phyloP scores from a whole-genome alignment of 2,888 invertebrate species.

The Perithous albicinctus region DNA sequence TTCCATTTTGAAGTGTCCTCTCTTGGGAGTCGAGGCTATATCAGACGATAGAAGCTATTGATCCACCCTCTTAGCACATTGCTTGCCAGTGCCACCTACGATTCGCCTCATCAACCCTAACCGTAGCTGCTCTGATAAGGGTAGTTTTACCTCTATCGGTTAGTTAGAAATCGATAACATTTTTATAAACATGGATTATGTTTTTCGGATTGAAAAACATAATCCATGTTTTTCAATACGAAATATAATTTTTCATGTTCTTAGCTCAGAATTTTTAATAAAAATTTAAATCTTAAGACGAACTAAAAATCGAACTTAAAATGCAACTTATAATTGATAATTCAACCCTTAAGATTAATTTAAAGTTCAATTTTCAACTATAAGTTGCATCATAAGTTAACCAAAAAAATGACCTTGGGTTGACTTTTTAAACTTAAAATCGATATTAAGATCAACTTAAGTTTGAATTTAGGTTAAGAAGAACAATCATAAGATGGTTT shows the following conservation, averaged over 20 bases:
- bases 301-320: too few species aligned
- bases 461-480: too few species aligned
- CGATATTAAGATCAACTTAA: too few species aligned
- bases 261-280: too few species aligned
- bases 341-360: too few species aligned
- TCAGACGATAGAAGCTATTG: constrained; percentile 74
- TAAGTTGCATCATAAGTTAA: too few species aligned
- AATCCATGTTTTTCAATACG: background rate
- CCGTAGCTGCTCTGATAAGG: constrained; percentile 54
- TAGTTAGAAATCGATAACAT: constrained; percentile 65
- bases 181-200: background rate
- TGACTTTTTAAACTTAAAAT: too few species aligned
- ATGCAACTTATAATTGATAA: too few species aligned
- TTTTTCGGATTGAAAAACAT: background rate
- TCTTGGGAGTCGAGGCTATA: constrained; percentile 65
- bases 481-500: too few species aligned
- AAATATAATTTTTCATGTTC: background rate
- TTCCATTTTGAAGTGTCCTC: constrained; percentile 78
- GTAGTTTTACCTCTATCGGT: constrained; percentile 66
- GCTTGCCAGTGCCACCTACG: constrained; percentile 80
- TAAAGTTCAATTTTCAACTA: too few species aligned
- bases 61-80: constrained; percentile 69
- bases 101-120: constrained; percentile 67
- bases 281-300: too few species aligned
- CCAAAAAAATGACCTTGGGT: too few species aligned